phyloP scores from a whole-genome alignment of 1,140 invertebrate species.

The Camponotus floridanus region DNA sequence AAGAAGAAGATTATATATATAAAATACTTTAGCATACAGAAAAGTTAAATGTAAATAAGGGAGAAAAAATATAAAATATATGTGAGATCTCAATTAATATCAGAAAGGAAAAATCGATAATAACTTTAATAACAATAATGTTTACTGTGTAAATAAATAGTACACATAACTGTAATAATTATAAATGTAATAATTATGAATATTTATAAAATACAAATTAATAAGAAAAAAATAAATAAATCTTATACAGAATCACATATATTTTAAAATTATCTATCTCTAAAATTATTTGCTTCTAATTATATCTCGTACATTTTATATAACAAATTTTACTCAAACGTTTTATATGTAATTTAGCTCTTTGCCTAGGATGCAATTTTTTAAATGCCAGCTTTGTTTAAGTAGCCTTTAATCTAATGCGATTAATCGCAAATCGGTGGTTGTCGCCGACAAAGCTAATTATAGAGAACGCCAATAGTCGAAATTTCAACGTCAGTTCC shows the following conservation, averaged over 20 bases:
- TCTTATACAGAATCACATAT: neutral
- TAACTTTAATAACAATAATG: too few species aligned
- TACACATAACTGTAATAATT: too few species aligned
- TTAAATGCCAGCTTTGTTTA: conserved; percentile 28
- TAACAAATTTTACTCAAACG: conserved; percentile 22
- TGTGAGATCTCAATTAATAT: too few species aligned
- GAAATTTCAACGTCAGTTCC: conserved; percentile 33
- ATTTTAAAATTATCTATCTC: neutral
- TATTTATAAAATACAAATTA: neutral
- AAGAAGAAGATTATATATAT: neutral
- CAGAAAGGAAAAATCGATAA: too few species aligned
- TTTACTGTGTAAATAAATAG: too few species aligned
- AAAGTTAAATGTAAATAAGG: neutral
- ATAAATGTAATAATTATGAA: too few species aligned
- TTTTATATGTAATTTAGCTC: conserved; percentile 25
- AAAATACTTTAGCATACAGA: neutral
- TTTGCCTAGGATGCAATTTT: conserved; percentile 36
- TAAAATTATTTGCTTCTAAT: neutral
- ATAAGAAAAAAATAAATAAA: neutral
- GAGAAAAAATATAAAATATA: conserved; percentile 5
- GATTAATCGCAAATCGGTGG: conserved; percentile 30
- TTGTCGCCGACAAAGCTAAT: conserved; percentile 47
- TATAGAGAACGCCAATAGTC: conserved; percentile 45
- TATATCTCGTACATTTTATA: neutral
- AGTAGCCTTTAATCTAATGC: conserved; percentile 38